These are phyloP conservation scores for Catonia carolina DNA, from an alignment of 2,888 invertebrate species.

Conservation along the genomic window DNA sequence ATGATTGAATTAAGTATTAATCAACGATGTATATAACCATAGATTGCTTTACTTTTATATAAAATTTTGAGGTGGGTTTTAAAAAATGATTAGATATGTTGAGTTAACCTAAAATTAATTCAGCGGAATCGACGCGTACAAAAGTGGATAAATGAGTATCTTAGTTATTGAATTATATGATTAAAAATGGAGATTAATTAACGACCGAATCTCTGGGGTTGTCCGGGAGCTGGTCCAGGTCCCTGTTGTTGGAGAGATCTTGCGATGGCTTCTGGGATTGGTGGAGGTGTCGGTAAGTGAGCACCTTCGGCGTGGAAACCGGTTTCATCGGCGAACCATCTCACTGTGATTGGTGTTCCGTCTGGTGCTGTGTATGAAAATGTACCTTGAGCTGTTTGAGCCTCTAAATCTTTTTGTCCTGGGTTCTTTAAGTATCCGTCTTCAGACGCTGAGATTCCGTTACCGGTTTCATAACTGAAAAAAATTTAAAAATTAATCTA, in stretches of 20 bases:
- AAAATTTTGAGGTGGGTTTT: too few species aligned
- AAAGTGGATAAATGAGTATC: too few species aligned
- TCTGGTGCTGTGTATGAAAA: conserved; percentile 67
- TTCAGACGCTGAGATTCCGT: conserved; percentile 65
- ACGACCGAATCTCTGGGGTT: too few species aligned
- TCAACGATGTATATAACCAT: too few species aligned
- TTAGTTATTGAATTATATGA: too few species aligned
- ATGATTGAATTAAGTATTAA: too few species aligned
- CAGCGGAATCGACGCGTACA: too few species aligned
- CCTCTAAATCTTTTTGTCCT: conserved; percentile 35
- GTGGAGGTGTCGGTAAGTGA: conserved; percentile 42
- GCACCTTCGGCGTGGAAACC: conserved; percentile 58
- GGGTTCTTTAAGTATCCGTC: conserved; percentile 61
- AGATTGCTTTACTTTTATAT: too few species aligned
- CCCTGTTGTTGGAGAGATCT: conserved; percentile 31
- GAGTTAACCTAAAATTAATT: too few species aligned
- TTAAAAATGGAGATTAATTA: too few species aligned
- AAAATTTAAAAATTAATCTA: conserved; percentile 2
- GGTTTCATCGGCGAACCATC: conserved; percentile 60
- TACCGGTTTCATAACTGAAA: conserved; percentile 63
- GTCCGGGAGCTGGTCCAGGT: conserved; percentile 6
- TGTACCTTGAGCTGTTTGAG: conserved; percentile 39
- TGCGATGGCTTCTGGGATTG: conserved; percentile 41
- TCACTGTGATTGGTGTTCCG: conserved; percentile 50
- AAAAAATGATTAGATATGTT: too few species aligned